Percentiles rank a stretch among this genome's conserved stretches.
phyloP scores from a whole-genome alignment of 2,797 vertebrate species.

The Gorsachius magnificus region DNA sequence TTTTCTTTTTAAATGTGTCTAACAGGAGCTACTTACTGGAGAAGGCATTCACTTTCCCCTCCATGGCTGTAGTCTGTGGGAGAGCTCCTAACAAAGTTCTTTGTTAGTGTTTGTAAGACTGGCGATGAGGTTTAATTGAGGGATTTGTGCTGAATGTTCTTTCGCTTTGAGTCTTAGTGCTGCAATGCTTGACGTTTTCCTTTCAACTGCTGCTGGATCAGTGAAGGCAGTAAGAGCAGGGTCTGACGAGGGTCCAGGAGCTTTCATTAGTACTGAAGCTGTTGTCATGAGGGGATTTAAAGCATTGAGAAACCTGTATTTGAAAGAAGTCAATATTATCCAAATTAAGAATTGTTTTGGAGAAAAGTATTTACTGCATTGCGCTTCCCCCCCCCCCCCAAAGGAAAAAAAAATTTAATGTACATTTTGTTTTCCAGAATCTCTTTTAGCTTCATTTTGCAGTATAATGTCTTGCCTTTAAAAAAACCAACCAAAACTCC shows the following conservation, averaged over 20 bases:
- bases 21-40: constrained; percentile 7
- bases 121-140: constrained; percentile 57
- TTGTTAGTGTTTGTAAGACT: constrained; percentile 56
- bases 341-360: constrained; percentile 40
- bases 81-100: constrained; percentile 59
- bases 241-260: constrained; percentile 57
- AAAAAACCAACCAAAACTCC: background rate
- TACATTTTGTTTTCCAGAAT: background rate
- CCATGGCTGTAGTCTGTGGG: background rate
- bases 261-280: constrained; percentile 67
- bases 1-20: background rate
- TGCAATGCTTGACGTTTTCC: constrained; percentile 68
- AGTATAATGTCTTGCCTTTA: background rate
- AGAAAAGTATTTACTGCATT: constrained; percentile 17
- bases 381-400: background rate
- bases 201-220: constrained; percentile 66
- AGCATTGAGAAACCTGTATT: constrained; percentile 70
- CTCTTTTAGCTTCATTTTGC: background rate
- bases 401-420: background rate
- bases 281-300: constrained; percentile 69
- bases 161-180: constrained; percentile 69
- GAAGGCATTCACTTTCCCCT: constrained; percentile 40
- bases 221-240: constrained; percentile 54
- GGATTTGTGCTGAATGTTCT: constrained; percentile 64
- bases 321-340: constrained; percentile 47